phyloP scores from a whole-genome alignment of 2,888 invertebrate species.

The Adineta ricciae region DNA sequence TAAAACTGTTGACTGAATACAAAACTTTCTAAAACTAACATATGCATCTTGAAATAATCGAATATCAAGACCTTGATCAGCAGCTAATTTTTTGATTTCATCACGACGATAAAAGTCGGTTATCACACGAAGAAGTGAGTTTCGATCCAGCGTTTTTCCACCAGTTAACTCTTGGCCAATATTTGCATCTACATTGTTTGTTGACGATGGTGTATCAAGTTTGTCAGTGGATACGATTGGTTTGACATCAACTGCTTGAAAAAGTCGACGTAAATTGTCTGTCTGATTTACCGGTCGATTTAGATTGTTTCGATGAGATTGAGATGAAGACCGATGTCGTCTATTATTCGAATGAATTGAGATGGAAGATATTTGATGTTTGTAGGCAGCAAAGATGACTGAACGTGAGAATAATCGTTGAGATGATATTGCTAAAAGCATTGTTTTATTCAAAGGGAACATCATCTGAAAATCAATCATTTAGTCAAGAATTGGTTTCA shows the following conservation, averaged over 20 bases:
- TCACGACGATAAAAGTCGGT: conserved; percentile 28
- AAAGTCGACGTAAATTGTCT: not conserved
- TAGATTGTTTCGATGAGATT: not conserved
- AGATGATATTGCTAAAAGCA: not conserved
- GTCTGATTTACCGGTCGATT: not conserved
- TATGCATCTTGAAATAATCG: conserved; percentile 77
- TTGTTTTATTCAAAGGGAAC: not conserved
- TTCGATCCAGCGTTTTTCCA: not conserved
- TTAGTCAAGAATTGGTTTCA: not conserved
- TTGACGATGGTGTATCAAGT: not conserved
- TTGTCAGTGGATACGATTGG: not conserved
- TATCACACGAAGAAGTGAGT: conserved; percentile 25
- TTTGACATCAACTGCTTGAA: not conserved
- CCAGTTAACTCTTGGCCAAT: not conserved
- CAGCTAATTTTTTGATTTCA: conserved; percentile 19
- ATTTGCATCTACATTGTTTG: not conserved
- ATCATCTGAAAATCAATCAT: not conserved
- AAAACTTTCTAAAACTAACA: conserved; percentile 74
- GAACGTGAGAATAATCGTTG: not conserved
- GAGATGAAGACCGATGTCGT: not conserved
- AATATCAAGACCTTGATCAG: conserved; percentile 28
- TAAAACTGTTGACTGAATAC: conserved; percentile 70
- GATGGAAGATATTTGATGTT: not conserved
- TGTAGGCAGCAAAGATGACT: not conserved
- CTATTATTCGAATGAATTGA: not conserved